Percentiles rank a stretch among this genome's conserved stretches.
These are phyloP conservation scores for Leptura quadrifasciata DNA, from an alignment of 2,888 invertebrate genomes.

Conservation along the genomic window DNA sequence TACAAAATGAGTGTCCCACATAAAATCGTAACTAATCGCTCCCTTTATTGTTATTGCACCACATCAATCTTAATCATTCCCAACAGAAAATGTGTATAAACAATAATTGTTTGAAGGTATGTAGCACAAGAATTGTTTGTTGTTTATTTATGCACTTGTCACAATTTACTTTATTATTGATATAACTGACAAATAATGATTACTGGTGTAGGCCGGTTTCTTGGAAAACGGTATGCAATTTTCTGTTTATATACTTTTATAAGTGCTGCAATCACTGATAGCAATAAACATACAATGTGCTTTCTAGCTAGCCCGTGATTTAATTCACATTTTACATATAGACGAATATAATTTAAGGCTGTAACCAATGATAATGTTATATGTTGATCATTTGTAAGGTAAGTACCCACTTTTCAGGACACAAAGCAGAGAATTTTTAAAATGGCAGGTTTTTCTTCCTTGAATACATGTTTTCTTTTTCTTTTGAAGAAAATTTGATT, in stretches of 20 bases:
- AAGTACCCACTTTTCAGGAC: too few relatives aligned
- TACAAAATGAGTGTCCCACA: constrained; percentile 5
- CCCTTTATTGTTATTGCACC: constrained; percentile 12
- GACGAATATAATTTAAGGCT: too few relatives aligned
- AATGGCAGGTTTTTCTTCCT: too few relatives aligned
- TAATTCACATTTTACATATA: neutral
- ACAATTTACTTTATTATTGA: constrained; percentile 23
- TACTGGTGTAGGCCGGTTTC: constrained; percentile 27
- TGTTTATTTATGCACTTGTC: constrained; percentile 24
- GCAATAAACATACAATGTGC: neutral
- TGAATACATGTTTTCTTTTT: too few relatives aligned
- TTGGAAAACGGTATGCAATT: constrained; percentile 15
- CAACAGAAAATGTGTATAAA: neutral
- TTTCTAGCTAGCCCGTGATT: neutral
- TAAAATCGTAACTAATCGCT: neutral
- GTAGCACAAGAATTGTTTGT: constrained; percentile 13
- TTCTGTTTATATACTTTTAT: constrained; percentile 2
- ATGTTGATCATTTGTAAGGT: too few relatives aligned
- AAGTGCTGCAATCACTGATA: neutral
- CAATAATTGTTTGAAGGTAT: constrained; percentile 7
- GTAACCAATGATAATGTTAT: too few relatives aligned
- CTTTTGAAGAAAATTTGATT: too few relatives aligned
- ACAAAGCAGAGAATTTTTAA: too few relatives aligned
- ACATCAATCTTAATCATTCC: constrained; percentile 18
- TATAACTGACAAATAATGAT: constrained; percentile 15